Percentiles rank a stretch among this genome's conserved stretches.
phyloP scores from a whole-genome alignment of 2,113 vertebrate genomes.

The Lontra canadensis region DNA sequence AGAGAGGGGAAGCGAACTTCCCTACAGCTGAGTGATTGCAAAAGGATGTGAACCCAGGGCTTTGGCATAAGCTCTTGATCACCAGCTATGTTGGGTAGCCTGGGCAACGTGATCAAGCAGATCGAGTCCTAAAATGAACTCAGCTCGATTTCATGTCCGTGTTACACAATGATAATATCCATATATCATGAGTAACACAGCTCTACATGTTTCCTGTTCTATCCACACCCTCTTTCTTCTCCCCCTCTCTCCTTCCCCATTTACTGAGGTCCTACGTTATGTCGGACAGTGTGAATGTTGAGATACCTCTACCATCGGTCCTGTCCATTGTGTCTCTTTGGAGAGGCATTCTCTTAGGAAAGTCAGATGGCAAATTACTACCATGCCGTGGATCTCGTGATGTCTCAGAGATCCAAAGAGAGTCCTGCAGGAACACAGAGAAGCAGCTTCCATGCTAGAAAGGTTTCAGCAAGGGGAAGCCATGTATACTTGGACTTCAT shows the following conservation, averaged over 20 bases:
- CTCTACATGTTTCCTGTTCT: no score
- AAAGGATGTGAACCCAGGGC: background rate
- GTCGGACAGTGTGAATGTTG: no score
- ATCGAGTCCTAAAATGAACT: background rate
- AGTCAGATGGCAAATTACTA: background rate
- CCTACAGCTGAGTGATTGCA: no score
- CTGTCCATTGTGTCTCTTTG: background rate
- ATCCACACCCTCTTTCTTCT: background rate
- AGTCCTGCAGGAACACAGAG: accelerated
- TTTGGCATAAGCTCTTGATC: background rate
- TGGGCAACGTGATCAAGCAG: accelerated
- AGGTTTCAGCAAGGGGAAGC: background rate
- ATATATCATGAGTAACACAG: accelerated
- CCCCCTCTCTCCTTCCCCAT: background rate
- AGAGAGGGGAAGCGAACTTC: background rate
- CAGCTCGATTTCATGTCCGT: no score
- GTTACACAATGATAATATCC: background rate
- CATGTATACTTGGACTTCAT: background rate
- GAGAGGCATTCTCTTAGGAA: background rate
- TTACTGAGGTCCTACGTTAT: background rate
- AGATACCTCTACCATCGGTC: background rate
- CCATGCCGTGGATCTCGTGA: accelerated
- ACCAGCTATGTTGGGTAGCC: background rate
- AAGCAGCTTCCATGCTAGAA: background rate
- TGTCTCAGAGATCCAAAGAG: no score